Percentiles rank a stretch among this genome's conserved stretches.
These are phyloP conservation scores for Limnephilus auricula DNA, from an alignment of 2,888 invertebrate species.

Conservation along the genomic window DNA sequence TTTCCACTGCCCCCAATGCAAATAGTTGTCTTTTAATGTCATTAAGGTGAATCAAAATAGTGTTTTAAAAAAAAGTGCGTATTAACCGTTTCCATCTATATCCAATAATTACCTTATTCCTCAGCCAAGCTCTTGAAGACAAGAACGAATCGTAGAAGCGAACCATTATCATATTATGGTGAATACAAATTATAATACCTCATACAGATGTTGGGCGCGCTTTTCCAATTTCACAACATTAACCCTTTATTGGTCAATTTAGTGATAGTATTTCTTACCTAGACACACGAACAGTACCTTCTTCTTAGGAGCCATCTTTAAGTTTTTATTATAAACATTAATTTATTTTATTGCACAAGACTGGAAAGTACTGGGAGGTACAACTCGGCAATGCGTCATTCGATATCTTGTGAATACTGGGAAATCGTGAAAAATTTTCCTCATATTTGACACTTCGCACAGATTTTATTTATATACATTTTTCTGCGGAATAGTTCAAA, in stretches of 20 bases:
- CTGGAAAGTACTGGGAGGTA: not conserved
- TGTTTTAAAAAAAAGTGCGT: no score
- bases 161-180: no score
- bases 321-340: not conserved
- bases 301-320: conserved; percentile 68
- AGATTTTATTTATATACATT: not conserved
- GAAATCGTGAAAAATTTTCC: no score
- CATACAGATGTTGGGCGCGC: no score
- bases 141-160: no score
- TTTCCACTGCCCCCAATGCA: no score
- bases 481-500: not conserved
- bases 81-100: no score
- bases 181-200: no score
- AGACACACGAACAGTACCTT: conserved; percentile 76
- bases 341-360: not conserved
- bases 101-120: no score
- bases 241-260: not conserved
- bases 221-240: not conserved
- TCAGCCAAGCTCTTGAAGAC: no score
- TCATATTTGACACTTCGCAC: not conserved
- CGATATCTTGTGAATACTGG: not conserved
- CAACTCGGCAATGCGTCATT: conserved; percentile 15
- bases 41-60: no score
- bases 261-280: conserved; percentile 69
- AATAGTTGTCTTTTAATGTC: no score